Evolutionary conservation across 2,797 vertebrate species (phyloP).

Genomic region (Cichlasoma orientale): DNA sequence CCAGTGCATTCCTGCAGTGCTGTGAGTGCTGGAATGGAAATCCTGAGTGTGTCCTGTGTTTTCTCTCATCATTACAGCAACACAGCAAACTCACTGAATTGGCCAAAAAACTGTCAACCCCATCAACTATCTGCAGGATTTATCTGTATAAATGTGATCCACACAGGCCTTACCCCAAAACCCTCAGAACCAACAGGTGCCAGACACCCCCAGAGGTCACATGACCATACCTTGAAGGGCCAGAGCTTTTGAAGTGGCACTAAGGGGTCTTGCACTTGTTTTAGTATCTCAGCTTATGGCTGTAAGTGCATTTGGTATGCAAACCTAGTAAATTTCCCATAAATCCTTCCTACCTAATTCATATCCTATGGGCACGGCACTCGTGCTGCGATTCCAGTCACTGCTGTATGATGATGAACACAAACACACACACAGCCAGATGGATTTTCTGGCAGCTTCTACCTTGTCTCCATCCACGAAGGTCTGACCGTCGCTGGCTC

Average conservation of each 20-base stretch:
- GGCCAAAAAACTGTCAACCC: not conserved
- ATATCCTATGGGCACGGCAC: not conserved
- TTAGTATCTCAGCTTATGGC: not conserved
- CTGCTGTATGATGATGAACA: not conserved
- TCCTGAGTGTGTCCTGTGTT: not conserved
- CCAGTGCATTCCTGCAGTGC: no score
- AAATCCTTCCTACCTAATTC: not conserved
- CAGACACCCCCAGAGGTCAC: not conserved
- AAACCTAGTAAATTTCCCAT: not conserved
- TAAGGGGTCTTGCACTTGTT: not conserved
- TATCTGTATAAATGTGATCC: not conserved
- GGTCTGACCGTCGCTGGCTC: slow-evolving; percentile 86
- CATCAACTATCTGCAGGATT: not conserved
- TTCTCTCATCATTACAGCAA: not conserved
- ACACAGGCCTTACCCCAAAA: not conserved
- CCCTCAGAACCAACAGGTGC: not conserved
- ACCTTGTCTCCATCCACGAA: slow-evolving; percentile 95
- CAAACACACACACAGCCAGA: slow-evolving; percentile 31
- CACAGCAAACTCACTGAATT: not conserved
- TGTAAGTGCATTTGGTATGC: not conserved
- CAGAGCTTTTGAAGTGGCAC: not conserved
- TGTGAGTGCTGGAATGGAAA: not conserved
- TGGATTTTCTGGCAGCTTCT: slow-evolving; percentile 57
- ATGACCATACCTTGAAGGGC: not conserved
- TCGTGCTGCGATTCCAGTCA: not conserved